Evolutionary conservation across 1,140 invertebrate genomes (phyloP).

Genomic region (Agrypnia vestita): DNA sequence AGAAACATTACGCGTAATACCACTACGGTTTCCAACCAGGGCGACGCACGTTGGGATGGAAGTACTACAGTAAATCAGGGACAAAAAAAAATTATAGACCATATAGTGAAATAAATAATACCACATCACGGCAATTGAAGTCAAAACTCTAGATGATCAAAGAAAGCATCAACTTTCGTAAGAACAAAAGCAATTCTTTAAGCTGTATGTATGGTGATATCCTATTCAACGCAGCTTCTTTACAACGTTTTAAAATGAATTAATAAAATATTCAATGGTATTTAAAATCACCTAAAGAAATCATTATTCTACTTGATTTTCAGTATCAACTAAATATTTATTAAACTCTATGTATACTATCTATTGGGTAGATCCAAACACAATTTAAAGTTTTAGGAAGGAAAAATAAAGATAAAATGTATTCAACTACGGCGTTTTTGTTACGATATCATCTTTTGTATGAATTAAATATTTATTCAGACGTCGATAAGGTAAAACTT

Average conservation of each 20-base stretch:
- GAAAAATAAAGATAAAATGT: no score
- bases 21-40: neutral
- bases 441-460: no score
- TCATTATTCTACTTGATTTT: no score
- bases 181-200: neutral
- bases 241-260: conserved; percentile 17
- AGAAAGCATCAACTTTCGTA: neutral
- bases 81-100: neutral
- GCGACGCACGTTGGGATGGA: neutral
- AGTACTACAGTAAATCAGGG: conserved; percentile 8
- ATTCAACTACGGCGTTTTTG: no score
- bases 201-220: neutral
- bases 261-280: conserved; percentile 7
- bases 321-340: no score
- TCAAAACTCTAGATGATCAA: conserved; percentile 17
- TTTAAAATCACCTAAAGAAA: no score
- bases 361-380: no score
- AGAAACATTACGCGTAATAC: conserved; percentile 27
- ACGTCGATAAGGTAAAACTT: no score
- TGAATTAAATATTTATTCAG: no score
- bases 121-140: conserved; percentile 20
- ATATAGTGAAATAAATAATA: neutral
- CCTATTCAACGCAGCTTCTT: conserved; percentile 22
- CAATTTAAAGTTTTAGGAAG: no score
- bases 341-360: no score